These are phyloP conservation scores for Frieseomelitta varia DNA, from an alignment of 1,140 invertebrate species.

Conservation along the genomic window DNA sequence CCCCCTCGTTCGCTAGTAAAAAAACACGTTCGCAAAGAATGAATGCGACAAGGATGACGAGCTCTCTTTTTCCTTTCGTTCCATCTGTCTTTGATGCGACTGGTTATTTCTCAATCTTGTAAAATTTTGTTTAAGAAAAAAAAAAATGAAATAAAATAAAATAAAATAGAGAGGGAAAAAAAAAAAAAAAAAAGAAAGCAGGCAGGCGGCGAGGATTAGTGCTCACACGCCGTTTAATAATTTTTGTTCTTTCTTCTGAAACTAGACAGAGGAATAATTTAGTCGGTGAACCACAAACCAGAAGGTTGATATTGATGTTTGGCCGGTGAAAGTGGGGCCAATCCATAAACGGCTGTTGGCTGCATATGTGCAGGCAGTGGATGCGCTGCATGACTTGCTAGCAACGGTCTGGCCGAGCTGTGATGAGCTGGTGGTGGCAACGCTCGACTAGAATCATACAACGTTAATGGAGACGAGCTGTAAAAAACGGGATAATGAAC, in stretches of 20 bases:
- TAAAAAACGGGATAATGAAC: conserved; percentile 76
- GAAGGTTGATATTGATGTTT: conserved; percentile 88
- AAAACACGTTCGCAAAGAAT: conserved; percentile 12
- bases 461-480: conserved; percentile 82
- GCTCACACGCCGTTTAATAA: conserved; percentile 15
- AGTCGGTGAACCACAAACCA: conserved; percentile 90
- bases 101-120: no score
- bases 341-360: conserved; percentile 86
- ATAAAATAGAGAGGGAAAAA: not conserved
- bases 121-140: not conserved
- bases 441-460: conserved; percentile 86
- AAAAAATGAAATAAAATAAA: not conserved
- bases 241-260: conserved; percentile 24
- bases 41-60: conserved; percentile 1
- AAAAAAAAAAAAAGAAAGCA: not conserved
- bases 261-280: conserved; percentile 62
- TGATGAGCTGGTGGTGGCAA: conserved; percentile 93
- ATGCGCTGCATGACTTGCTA: conserved; percentile 88
- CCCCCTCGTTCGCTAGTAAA: conserved; percentile 44
- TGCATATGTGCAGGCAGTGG: conserved; percentile 93
- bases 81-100: not conserved
- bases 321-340: conserved; percentile 88
- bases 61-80: conserved; percentile 28
- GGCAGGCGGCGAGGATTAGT: not conserved
- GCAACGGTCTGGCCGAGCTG: conserved; percentile 89